phyloP scores from a whole-genome alignment of 2,888 invertebrate species.

The Sarcophaga rosellei region DNA sequence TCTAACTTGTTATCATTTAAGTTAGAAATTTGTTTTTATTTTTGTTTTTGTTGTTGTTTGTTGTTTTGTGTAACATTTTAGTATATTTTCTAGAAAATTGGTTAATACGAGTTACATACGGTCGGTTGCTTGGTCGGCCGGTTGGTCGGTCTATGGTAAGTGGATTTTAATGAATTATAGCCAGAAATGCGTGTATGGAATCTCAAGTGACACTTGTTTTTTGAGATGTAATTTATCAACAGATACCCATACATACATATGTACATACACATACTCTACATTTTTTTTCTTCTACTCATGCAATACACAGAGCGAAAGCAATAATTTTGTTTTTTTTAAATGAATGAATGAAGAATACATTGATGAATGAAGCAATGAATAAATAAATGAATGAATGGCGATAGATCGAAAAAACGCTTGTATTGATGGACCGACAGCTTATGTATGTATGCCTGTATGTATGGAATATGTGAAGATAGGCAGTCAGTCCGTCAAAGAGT shows the following conservation, averaged over 20 bases:
- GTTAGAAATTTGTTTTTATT: slow-evolving; percentile 19
- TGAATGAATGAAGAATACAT: slow-evolving; percentile 3
- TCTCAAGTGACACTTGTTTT: slow-evolving; percentile 64
- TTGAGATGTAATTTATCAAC: slow-evolving; percentile 60
- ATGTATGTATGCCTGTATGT: neutral
- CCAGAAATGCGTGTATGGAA: slow-evolving; percentile 65
- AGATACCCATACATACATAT: slow-evolving; percentile 18
- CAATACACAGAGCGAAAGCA: neutral
- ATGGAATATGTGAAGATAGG: neutral
- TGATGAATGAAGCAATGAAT: slow-evolving; percentile 19
- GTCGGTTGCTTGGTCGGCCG: neutral
- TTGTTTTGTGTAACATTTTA: slow-evolving; percentile 1
- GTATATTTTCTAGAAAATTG: slow-evolving; percentile 61
- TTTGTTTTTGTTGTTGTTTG: neutral
- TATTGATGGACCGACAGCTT: too few species aligned
- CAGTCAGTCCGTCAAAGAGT: slow-evolving; percentile 1
- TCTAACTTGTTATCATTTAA: neutral
- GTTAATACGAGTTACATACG: slow-evolving; percentile 33
- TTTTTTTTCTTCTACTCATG: too few species aligned
- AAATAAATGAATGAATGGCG: slow-evolving; percentile 8
- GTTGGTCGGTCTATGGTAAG: slow-evolving; percentile 41
- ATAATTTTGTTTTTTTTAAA: slow-evolving; percentile 8
- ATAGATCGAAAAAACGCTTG: too few species aligned
- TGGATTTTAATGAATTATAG: slow-evolving; percentile 66
- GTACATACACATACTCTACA: neutral